Evolutionary conservation across 1,140 invertebrate species (phyloP).

Genomic region (Cardiocondyla obscurior): DNA sequence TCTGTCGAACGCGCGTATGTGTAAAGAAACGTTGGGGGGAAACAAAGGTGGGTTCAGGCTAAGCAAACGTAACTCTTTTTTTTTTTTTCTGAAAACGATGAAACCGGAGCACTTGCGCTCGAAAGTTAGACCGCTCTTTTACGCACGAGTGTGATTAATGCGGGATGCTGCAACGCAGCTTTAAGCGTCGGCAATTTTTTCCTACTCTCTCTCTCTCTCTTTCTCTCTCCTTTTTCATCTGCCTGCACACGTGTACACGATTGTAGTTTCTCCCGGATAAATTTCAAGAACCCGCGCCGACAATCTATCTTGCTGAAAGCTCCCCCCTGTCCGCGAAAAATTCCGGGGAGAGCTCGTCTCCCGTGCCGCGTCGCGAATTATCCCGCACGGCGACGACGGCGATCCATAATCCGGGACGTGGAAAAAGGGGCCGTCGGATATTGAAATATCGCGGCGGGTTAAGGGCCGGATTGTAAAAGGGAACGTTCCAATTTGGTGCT

Average conservation of each 20-base stretch:
- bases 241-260: neutral
- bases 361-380: conserved; percentile 9
- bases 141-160: neutral
- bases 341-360: neutral
- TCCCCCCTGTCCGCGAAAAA: conserved; percentile 11
- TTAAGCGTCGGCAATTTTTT: neutral
- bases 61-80: neutral
- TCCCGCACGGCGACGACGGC: neutral
- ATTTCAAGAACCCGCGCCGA: neutral
- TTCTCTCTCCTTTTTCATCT: neutral
- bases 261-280: neutral
- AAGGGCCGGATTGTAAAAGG: conserved; percentile 19
- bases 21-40: neutral
- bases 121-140: conserved; percentile 3
- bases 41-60: neutral
- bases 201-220: neutral
- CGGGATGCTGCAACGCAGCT: neutral
- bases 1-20: neutral
- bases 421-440: conserved; percentile 2
- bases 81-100: conserved; percentile 4
- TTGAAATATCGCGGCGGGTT: conserved; percentile 31
- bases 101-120: neutral
- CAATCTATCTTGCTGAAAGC: conserved; percentile 12
- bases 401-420: conserved; percentile 11
- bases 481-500: conserved; percentile 25